Evolutionary conservation across 2,113 vertebrate genomes (phyloP).

Genomic region (Clupea harengus): DNA sequence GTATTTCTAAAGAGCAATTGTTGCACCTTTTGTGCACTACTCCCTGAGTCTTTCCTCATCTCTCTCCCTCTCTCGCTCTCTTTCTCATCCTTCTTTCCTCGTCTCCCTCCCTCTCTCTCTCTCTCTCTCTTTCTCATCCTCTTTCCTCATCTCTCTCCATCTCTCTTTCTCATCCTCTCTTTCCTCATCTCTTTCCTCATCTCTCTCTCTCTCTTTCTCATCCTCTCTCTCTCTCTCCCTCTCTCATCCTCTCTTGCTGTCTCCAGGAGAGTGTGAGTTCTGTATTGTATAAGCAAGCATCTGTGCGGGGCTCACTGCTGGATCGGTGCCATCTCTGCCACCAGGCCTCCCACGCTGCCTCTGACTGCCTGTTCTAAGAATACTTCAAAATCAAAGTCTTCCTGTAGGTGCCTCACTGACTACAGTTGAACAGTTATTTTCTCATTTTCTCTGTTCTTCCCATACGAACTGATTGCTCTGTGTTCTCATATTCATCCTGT

Average conservation of each 20-base stretch:
- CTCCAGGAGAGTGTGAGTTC: background rate
- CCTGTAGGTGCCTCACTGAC: background rate
- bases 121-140: too few relatives aligned
- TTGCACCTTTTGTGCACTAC: too few relatives aligned
- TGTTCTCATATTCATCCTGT: background rate
- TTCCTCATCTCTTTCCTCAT: background rate
- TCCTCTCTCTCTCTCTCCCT: background rate
- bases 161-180: background rate
- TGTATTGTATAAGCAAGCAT: background rate
- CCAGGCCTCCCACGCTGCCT: background rate
- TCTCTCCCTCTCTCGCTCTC: too few relatives aligned
- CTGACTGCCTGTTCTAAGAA: background rate
- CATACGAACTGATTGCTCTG: background rate
- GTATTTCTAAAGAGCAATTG: background rate
- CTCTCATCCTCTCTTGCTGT: background rate
- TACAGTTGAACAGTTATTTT: background rate
- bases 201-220: background rate
- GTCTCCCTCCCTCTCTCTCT: too few relatives aligned
- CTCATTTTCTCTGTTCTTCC: background rate
- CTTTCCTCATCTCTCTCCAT: too few relatives aligned
- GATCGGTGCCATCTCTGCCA: background rate
- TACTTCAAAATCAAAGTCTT: slow-evolving; percentile 1
- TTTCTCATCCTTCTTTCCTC: too few relatives aligned
- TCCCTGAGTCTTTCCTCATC: background rate
- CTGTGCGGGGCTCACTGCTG: background rate